These are phyloP conservation scores for Gryon sp. DNA, from an alignment of 1,140 invertebrate species.

Conservation along the genomic window DNA sequence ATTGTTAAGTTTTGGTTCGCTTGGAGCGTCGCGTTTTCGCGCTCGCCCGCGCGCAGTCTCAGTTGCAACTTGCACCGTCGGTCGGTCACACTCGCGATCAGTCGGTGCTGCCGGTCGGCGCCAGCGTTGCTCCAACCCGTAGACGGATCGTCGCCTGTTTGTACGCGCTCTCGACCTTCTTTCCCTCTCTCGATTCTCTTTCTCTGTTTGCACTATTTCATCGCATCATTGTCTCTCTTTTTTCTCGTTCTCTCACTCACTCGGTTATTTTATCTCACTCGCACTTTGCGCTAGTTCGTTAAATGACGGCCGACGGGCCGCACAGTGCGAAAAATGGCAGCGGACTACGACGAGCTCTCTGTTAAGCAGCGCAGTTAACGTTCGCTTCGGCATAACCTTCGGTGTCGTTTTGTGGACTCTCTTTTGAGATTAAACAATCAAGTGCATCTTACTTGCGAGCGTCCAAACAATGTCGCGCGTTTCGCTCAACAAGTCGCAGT, in stretches of 20 bases:
- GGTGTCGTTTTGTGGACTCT: conserved; percentile 8
- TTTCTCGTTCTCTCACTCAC: conserved; percentile 1
- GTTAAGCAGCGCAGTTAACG: conserved; percentile 34
- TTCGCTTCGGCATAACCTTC: conserved; percentile 16
- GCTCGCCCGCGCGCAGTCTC: conserved; percentile 6
- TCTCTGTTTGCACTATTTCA: too few species aligned
- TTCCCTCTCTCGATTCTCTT: neutral
- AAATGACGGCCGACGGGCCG: conserved; percentile 42
- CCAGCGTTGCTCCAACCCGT: conserved; percentile 24
- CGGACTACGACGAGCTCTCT: conserved; percentile 73
- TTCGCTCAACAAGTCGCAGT: conserved; percentile 78
- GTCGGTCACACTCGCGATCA: conserved; percentile 38
- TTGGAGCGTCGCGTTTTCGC: neutral
- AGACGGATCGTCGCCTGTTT: conserved; percentile 29
- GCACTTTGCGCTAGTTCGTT: conserved; percentile 4
- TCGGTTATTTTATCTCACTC: too few species aligned
- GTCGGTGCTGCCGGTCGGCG: conserved; percentile 20
- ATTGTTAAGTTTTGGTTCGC: too few species aligned
- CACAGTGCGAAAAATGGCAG: conserved; percentile 71
- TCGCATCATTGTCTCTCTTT: too few species aligned
- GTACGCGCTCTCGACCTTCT: neutral
- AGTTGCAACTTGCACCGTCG: conserved; percentile 32
- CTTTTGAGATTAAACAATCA: conserved; percentile 17
- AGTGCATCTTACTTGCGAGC: conserved; percentile 57
- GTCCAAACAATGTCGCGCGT: conserved; percentile 76